A percentile compares a stretch with the other conserved stretches of the same genome.
Evolutionary conservation across 1,140 invertebrate genomes (phyloP).

Genomic region (Hypothenemus hampei): DNA sequence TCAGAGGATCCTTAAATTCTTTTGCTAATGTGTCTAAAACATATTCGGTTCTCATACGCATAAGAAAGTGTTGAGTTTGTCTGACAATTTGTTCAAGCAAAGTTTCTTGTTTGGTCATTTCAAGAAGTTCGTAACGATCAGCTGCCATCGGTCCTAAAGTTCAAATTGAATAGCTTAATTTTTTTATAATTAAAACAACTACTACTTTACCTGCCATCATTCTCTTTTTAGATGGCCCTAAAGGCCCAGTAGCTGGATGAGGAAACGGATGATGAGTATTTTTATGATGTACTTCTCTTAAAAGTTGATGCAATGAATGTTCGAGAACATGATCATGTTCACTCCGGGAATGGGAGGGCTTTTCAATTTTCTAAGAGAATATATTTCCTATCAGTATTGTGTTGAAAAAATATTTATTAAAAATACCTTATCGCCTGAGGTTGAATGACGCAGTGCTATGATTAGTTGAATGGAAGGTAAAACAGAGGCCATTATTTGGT

Average conservation of each 20-base stretch:
- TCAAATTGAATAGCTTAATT: neutral
- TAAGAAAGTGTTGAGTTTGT: slow-evolving; percentile 92
- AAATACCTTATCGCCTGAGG: slow-evolving; percentile 57
- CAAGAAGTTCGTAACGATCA: slow-evolving; percentile 77
- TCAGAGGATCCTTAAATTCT: slow-evolving; percentile 90
- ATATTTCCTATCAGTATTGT: neutral
- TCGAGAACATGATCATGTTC: slow-evolving; percentile 95
- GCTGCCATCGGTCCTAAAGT: slow-evolving; percentile 76
- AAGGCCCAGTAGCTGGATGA: slow-evolving; percentile 85
- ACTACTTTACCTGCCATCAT: slow-evolving; percentile 67
- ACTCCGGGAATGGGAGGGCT: slow-evolving; percentile 54
- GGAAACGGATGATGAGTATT: slow-evolving; percentile 92
- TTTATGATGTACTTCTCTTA: slow-evolving; percentile 86
- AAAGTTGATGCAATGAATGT: slow-evolving; percentile 89
- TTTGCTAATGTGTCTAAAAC: slow-evolving; percentile 91
- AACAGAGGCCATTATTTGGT: slow-evolving; percentile 93
- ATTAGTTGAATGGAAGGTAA: slow-evolving; percentile 88
- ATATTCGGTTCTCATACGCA: slow-evolving; percentile 83
- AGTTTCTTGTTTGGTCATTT: slow-evolving; percentile 84
- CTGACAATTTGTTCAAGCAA: slow-evolving; percentile 94
- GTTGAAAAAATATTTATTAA: too few relatives aligned
- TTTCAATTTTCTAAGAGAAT: slow-evolving; percentile 41
- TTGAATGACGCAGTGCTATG: slow-evolving; percentile 75
- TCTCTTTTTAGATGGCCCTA: slow-evolving; percentile 84
- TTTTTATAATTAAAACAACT: neutral